Conservation (phyloP, 2,113 vertebrate species). For the Cyprinodon variegatus region DNA sequence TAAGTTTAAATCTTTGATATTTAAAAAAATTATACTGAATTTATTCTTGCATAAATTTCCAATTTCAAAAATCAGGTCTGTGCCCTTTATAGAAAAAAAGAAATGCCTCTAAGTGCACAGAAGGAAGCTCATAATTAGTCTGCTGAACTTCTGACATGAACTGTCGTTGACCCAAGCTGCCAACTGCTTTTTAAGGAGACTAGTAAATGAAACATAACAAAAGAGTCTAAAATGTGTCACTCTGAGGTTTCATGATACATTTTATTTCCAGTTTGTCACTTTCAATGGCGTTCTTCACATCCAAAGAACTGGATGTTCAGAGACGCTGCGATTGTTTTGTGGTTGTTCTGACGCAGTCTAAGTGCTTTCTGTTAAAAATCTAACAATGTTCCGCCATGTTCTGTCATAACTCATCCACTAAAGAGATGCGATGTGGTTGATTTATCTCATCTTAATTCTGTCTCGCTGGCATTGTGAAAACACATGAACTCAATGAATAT, state of each 20-base stretch:
- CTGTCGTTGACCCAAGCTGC: neutral
- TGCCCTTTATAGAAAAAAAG: too few relatives aligned
- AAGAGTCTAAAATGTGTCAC: neutral
- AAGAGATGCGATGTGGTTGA: neutral
- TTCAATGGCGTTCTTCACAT: neutral
- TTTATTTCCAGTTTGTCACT: neutral
- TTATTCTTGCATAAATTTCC: too few relatives aligned
- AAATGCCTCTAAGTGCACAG: too few relatives aligned
- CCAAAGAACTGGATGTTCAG: neutral
- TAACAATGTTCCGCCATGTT: neutral
- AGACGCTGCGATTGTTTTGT: neutral
- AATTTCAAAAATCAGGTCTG: too few relatives aligned
- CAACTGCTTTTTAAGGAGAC: neutral
- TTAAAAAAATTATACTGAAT: too few relatives aligned
- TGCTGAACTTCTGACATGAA: too few relatives aligned
- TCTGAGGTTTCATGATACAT: neutral
- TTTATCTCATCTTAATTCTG: neutral
- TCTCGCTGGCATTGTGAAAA: neutral
- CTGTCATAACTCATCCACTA: neutral
- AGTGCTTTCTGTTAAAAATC: neutral
- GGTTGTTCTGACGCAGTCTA: neutral
- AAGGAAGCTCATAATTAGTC: too few relatives aligned
- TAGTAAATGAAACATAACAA: neutral
- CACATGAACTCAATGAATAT: neutral
- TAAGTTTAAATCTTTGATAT: too few relatives aligned